phyloP scores from a whole-genome alignment of 2,888 invertebrate genomes.

The Thecocarcelia acutangulata region DNA sequence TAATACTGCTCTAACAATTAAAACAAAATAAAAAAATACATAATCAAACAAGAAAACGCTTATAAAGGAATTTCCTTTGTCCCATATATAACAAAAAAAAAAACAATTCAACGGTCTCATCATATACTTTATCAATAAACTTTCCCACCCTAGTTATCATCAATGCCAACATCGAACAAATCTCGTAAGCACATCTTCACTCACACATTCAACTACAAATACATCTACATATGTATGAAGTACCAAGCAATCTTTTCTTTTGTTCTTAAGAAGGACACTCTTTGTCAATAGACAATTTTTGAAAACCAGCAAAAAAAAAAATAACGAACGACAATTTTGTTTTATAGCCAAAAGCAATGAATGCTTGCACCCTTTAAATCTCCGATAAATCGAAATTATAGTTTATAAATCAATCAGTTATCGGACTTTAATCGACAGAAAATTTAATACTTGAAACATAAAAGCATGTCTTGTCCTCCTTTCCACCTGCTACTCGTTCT shows the following conservation, averaged over 20 bases:
- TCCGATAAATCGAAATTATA: not conserved
- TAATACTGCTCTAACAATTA: not conserved
- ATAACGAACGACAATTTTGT: not conserved
- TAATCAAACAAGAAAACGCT: not conserved
- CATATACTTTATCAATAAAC: constrained; percentile 22
- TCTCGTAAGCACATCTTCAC: no score
- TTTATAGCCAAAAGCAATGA: not conserved
- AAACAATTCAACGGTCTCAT: constrained; percentile 1
- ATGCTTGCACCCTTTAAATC: not conserved
- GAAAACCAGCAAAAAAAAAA: constrained; percentile 7
- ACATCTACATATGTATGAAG: not conserved
- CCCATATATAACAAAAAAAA: not conserved
- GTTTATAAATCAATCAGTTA: constrained; percentile 7
- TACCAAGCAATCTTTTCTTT: constrained; percentile 3
- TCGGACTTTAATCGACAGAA: no score
- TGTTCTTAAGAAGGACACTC: constrained; percentile 30
- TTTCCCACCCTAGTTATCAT: constrained; percentile 5
- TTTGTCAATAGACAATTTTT: constrained; percentile 10
- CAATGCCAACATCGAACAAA: constrained; percentile 4
- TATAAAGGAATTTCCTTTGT: not conserved
- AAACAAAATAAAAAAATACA: not conserved
- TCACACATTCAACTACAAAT: not conserved
- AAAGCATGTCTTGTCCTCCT: not conserved
- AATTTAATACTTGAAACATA: no score
- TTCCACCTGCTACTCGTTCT: not conserved